Percentiles rank a stretch among this genome's conserved stretches.
phyloP scores from a whole-genome alignment of 2,888 invertebrate species.

The Ctena decussata region DNA sequence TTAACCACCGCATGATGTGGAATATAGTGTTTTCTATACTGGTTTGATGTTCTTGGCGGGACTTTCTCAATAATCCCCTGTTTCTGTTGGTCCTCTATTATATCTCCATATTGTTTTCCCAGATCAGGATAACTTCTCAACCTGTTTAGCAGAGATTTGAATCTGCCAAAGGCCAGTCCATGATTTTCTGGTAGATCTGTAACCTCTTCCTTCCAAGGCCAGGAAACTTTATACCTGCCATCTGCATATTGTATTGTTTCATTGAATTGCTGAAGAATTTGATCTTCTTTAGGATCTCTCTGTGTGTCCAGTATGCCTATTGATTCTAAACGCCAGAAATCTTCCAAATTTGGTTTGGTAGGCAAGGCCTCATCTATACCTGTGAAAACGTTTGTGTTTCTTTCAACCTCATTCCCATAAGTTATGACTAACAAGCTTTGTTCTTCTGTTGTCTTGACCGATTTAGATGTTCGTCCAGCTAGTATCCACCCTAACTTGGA shows the following conservation, averaged over 20 bases:
- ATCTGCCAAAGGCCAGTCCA: slow-evolving; percentile 25
- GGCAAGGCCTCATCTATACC: background rate
- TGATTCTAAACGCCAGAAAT: background rate
- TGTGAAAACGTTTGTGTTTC: no score
- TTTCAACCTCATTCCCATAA: no score
- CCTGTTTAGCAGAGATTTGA: slow-evolving; percentile 27
- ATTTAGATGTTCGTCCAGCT: no score
- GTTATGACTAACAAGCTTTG: background rate
- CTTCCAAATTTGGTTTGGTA: background rate
- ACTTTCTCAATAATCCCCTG: slow-evolving; percentile 44
- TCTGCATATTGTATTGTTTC: slow-evolving; percentile 25
- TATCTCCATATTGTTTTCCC: slow-evolving; percentile 13
- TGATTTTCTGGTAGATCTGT: slow-evolving; percentile 23
- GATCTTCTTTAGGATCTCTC: no score
- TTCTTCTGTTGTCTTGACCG: background rate
- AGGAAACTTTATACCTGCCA: slow-evolving; percentile 26
- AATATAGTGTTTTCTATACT: slow-evolving; percentile 24
- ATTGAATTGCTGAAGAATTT: no score
- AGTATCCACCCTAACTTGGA: background rate
- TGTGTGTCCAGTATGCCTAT: background rate
- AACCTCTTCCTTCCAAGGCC: slow-evolving; percentile 39
- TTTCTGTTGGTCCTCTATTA: slow-evolving; percentile 33
- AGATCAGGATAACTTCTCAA: slow-evolving; percentile 19
- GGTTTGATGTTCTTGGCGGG: background rate
- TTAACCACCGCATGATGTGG: slow-evolving; percentile 39